A percentile compares a stretch with the other conserved stretches of the same genome.
phyloP scores from a whole-genome alignment of 1,140 invertebrate genomes.

The Camponotus floridanus region DNA sequence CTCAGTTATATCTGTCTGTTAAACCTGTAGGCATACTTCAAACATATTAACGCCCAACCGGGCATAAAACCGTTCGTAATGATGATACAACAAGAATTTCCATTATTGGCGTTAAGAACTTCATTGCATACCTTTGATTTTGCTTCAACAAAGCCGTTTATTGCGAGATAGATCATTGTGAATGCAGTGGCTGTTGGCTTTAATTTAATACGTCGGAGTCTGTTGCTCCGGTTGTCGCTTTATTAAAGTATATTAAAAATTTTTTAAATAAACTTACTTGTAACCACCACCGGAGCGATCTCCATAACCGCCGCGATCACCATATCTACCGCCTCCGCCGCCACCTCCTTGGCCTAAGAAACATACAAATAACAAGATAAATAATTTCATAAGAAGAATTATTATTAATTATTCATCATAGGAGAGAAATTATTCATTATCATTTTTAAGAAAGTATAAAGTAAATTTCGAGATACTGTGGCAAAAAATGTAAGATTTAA shows the following conservation, averaged over 20 bases:
- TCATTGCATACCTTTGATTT: slow-evolving; percentile 78
- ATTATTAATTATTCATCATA: too few species aligned
- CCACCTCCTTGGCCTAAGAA: slow-evolving; percentile 76
- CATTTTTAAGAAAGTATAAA: background rate
- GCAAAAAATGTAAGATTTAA: slow-evolving; percentile 41
- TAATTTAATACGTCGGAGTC: slow-evolving; percentile 46
- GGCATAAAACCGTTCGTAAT: slow-evolving; percentile 81
- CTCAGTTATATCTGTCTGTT: slow-evolving; percentile 85
- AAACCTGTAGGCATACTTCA: slow-evolving; percentile 87
- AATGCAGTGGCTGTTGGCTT: slow-evolving; percentile 49
- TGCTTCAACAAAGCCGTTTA: slow-evolving; percentile 66
- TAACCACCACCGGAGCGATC: slow-evolving; percentile 83
- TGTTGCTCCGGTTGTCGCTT: slow-evolving; percentile 67
- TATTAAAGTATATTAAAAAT: slow-evolving; percentile 50
- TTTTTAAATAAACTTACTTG: slow-evolving; percentile 82
- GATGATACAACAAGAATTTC: slow-evolving; percentile 76
- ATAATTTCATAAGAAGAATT: background rate
- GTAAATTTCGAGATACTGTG: background rate
- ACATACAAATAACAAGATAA: background rate
- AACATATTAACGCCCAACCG: slow-evolving; percentile 85
- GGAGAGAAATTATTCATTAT: background rate
- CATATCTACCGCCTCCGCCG: slow-evolving; percentile 81
- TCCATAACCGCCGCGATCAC: slow-evolving; percentile 86
- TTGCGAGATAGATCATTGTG: slow-evolving; percentile 52
- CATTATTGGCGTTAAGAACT: slow-evolving; percentile 71